Percentiles rank a stretch among this genome's conserved stretches.
These are phyloP conservation scores for Limnephilus auricula DNA, from an alignment of 2,888 invertebrate species.

Conservation along the genomic window DNA sequence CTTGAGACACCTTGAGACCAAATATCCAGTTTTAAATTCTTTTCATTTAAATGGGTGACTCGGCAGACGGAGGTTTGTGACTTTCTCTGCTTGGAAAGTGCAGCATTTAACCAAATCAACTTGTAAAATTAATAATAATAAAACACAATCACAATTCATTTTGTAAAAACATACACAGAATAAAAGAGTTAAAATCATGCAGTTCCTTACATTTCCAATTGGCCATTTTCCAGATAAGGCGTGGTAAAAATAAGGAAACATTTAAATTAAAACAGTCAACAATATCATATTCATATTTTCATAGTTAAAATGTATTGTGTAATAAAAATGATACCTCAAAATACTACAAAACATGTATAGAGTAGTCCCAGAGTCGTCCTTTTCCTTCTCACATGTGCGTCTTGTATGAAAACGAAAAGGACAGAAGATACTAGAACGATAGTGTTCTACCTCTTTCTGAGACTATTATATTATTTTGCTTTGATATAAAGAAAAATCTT, in stretches of 20 bases:
- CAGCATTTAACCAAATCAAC: neutral
- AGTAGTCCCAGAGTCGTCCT: too few species aligned
- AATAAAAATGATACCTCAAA: neutral
- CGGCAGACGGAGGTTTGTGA: neutral
- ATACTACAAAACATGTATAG: neutral
- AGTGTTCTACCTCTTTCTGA: too few species aligned
- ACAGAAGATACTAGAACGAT: too few species aligned
- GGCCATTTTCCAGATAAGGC: constrained; percentile 9
- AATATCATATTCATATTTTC: neutral
- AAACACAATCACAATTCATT: neutral
- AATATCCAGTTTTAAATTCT: neutral
- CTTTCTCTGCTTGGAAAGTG: neutral
- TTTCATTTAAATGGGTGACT: neutral
- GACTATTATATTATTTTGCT: neutral
- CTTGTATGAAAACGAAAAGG: too few species aligned
- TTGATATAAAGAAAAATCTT: neutral
- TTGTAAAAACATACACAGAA: constrained; percentile 16
- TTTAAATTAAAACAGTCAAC: constrained; percentile 60
- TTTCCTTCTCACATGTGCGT: too few species aligned
- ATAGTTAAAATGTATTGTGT: neutral
- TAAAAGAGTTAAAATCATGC: constrained; percentile 6
- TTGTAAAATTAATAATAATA: neutral
- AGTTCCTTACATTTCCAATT: constrained; percentile 40
- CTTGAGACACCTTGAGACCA: too few species aligned
- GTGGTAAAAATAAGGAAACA: constrained; percentile 43